Evolutionary conservation across 1,140 invertebrate species (phyloP), one percentile per base, ranked within the genome.

Genomic region (Mycetomoellerius zeteki): DNA sequence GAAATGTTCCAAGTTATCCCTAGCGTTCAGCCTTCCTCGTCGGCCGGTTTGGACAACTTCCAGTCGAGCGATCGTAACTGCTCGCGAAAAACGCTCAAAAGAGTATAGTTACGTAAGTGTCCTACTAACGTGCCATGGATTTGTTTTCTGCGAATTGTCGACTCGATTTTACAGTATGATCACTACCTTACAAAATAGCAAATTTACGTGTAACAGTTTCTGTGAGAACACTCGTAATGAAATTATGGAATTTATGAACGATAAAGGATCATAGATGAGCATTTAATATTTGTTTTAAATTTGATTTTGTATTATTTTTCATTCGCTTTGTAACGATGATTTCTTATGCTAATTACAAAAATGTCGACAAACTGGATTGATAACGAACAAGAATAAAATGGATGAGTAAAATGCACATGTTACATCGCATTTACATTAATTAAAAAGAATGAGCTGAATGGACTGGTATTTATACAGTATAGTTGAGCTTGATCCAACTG

Each of bases 1-100:
- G 14, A 12, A 80, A 69, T 0, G 52, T 33, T 76, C 30, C 27
- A 85, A 80, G 85, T 86, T 89, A 90, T 80, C 50, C 75, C 33
- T 62, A 67, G 60, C 60, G 78, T 64, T 85, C 78, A 60, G 43
- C 75, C 62, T 77, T 43, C 30, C 67, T 56, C 80, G 56, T 50
- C 69, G 75, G 30, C 69, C 50, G 80, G 64, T 88, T 91, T 91
- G 89, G 89, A 91, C 73, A 78, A 73, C 62, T 91, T 91, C 89
- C 89, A 91, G 86, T 52, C 47, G 72, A 90, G 75, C 58, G 58
- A 86, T 77, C 82, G 73, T 76, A 77, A 82, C 80, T 37, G 37
- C 16, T 69, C 4, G 56, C 37, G 56, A 72, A 56, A 72, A 82
- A 72, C 43, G n/a, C 54, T 60, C 27, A 6, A 43, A 78, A 85